Base-by-base conservation (phyloP, 2,797 vertebrate species). In the Brachyalestes nurse region DNA sequence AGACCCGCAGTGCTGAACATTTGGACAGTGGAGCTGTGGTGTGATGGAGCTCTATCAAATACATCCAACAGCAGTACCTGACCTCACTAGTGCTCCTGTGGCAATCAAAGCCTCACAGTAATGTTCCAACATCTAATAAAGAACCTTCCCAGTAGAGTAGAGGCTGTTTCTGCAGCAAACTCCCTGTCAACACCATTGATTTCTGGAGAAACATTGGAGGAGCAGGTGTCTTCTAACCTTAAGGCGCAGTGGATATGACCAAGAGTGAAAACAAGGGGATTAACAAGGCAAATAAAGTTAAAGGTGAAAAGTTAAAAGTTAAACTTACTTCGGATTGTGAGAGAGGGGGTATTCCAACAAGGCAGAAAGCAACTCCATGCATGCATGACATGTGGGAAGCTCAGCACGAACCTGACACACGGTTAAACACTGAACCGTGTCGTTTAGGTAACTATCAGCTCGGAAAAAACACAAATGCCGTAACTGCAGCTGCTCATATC, bases 331-430 rank as follows among this genome's bases (percentile, higher is more conserved):
- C 92, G 87, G 90, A 83, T 88, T 92, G 92, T 82, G 92, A 88
- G 84, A 88, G 89, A 80, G 96, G 95, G n/a, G 96, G 97, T 89
- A 96, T 96, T 91, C 96, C 96, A 95, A 98, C 96, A 91, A 98
- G 95, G 93, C 96, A 98, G 90, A 97, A 97, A 86, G 96, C 93
- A 93, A 97, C 96, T 94, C 96, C 97, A 97, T 97, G 97, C 96
- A 98, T 97, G 93, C 96, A 98, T 97, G 93, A 83, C 81, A 79
- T 79, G 78, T 82, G 64, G 42, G 40, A 69, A 21, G 90, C 85
- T 73, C 47, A 78, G 85, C 60, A 73, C 85, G 58, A 79, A 67
- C 69, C 64, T 69, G 55, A 78, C 49, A 60, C 45, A 49, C 47
- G 16, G 23, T 69, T 66, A 28, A 70, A 78, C 47, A 34, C 42